phyloP scores from a whole-genome alignment of 2,797 vertebrate genomes.

The Heteromormyrus szaboi region DNA sequence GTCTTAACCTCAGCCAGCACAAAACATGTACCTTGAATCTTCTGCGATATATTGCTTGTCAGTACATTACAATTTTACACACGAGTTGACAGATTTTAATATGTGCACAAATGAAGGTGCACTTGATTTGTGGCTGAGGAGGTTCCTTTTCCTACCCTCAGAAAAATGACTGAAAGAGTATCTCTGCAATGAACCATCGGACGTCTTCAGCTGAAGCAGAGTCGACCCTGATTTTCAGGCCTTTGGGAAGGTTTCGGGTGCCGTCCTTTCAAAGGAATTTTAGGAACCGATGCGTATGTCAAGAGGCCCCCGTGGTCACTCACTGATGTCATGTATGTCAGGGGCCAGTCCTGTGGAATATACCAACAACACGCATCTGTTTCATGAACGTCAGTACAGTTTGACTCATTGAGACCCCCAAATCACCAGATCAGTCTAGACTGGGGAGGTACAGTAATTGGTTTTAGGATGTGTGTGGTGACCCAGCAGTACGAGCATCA shows the following conservation, averaged over 20 bases:
- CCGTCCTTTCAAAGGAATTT: background rate
- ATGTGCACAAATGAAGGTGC: background rate
- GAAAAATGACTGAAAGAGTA: background rate
- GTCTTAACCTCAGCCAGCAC: constrained; percentile 5
- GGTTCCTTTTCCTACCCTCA: background rate
- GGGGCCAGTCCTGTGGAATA: background rate
- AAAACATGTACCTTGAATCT: background rate
- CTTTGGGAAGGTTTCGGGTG: background rate
- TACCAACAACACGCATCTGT: background rate
- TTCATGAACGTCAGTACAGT: background rate
- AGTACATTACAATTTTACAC: background rate
- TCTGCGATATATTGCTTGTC: background rate
- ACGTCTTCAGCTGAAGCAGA: background rate
- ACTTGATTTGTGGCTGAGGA: background rate
- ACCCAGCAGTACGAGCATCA: background rate
- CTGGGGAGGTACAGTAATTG: background rate
- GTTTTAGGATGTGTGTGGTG: background rate
- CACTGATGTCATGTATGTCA: background rate
- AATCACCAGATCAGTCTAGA: background rate
- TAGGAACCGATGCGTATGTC: background rate
- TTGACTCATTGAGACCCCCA: background rate
- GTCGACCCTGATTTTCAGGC: background rate
- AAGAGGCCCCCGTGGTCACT: background rate
- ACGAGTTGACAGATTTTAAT: background rate
- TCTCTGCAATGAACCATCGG: background rate